Evolutionary conservation across 1,140 invertebrate species (phyloP).

Genomic region (Drosophila mauritiana): DNA sequence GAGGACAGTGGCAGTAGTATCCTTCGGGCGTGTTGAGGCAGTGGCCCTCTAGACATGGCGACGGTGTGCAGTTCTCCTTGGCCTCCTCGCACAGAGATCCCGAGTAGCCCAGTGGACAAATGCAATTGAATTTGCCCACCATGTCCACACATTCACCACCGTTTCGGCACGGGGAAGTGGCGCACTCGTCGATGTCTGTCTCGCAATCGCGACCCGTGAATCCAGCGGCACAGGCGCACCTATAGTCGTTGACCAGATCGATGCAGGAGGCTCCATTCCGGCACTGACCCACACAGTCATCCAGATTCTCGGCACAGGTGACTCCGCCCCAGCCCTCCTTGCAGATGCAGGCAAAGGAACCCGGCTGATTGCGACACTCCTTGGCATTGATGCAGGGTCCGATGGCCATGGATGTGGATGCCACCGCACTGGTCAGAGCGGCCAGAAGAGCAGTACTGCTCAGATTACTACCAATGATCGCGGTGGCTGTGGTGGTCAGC

Average conservation of each 20-base stretch:
- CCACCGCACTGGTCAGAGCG: slow-evolving; percentile 93
- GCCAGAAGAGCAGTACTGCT: slow-evolving; percentile 89
- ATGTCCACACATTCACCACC: slow-evolving; percentile 91
- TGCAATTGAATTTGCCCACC: slow-evolving; percentile 89
- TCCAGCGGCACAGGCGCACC: slow-evolving; percentile 91
- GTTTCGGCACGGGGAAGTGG: slow-evolving; percentile 91
- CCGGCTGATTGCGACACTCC: slow-evolving; percentile 91
- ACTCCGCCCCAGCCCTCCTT: slow-evolving; percentile 94
- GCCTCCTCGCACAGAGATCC: slow-evolving; percentile 93
- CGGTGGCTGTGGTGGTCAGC: slow-evolving; percentile 84
- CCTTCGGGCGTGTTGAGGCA: slow-evolving; percentile 94
- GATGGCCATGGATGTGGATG: slow-evolving; percentile 86
- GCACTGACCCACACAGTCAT: slow-evolving; percentile 95
- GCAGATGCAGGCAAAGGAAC: slow-evolving; percentile 93
- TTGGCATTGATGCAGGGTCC: slow-evolving; percentile 92
- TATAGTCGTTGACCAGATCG: slow-evolving; percentile 93
- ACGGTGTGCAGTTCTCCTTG: slow-evolving; percentile 92
- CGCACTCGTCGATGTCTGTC: slow-evolving; percentile 89
- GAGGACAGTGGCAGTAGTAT: slow-evolving; percentile 95
- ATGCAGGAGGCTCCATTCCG: slow-evolving; percentile 90
- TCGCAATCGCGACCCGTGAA: slow-evolving; percentile 91
- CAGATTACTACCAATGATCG: slow-evolving; percentile 68
- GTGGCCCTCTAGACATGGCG: slow-evolving; percentile 92
- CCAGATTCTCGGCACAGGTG: slow-evolving; percentile 94
- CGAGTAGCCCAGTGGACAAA: slow-evolving; percentile 92